Evolutionary conservation across 2,113 vertebrate genomes (phyloP).

Genomic region (Eurystomus gularis): DNA sequence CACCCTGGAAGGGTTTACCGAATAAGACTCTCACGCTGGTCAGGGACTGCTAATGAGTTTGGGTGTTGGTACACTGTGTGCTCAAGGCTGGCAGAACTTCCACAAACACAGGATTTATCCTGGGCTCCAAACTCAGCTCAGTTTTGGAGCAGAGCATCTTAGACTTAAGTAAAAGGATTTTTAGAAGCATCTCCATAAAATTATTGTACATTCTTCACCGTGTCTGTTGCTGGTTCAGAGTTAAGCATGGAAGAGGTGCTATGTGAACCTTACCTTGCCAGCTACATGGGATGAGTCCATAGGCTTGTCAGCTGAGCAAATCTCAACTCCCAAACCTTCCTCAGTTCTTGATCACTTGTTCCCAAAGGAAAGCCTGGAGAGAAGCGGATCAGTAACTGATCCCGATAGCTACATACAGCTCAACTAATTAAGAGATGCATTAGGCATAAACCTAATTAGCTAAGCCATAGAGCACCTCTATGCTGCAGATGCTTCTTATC

Average conservation of each 20-base stretch:
- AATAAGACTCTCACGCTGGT: neutral
- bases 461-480: neutral
- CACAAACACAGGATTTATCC: neutral
- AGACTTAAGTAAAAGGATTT: neutral
- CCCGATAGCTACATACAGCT: neutral
- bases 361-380: neutral
- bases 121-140: neutral
- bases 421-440: neutral
- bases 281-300: fast-evolving
- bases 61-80: neutral
- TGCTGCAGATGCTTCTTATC: neutral
- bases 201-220: neutral
- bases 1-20: neutral
- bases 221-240: neutral
- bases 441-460: neutral
- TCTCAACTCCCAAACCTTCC: neutral
- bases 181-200: neutral
- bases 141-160: neutral
- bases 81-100: neutral
- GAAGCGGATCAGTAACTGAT: neutral
- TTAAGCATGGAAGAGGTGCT: neutral
- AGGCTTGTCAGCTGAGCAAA: neutral
- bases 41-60: neutral
- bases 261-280: neutral
- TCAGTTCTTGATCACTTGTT: neutral